Percentiles rank a stretch among this genome's conserved stretches.
Conservation (phyloP, 2,888 invertebrate genomes). For the Dyspetes luteomarginatus region DNA sequence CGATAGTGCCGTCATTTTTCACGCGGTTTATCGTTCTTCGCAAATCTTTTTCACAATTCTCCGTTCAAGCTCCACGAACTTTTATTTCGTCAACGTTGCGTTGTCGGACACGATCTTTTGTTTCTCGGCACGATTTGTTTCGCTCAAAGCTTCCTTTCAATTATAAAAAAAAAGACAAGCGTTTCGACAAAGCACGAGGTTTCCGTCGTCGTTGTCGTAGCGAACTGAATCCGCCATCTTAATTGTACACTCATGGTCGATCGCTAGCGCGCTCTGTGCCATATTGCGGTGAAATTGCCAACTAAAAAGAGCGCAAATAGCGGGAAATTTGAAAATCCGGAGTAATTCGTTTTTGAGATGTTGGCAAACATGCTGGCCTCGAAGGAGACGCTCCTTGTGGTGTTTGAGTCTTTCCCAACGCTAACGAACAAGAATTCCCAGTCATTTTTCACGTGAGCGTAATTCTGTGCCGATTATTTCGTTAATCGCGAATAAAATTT, state of each 20-base stretch:
- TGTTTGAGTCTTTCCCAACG: not conserved
- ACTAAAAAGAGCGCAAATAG: conserved; percentile 36
- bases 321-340: not conserved
- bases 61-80: conserved; percentile 3
- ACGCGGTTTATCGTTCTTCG: conserved; percentile 11
- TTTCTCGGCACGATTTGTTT: conserved; percentile 26
- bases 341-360: not conserved
- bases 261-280: conserved; percentile 10
- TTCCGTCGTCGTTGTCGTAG: conserved; percentile 36
- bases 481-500: not conserved
- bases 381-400: too few species aligned
- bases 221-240: conserved; percentile 51
- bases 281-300: not conserved
- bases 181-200: conserved; percentile 53
- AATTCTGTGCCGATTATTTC: not conserved
- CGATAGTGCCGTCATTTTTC: conserved; percentile 83
- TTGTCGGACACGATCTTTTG: not conserved
- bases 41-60: conserved; percentile 3
- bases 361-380: not conserved
- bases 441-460: not conserved
- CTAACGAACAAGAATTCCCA: not conserved
- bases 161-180: conserved; percentile 26
- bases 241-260: not conserved
- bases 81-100: not conserved
- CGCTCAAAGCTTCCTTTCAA: conserved; percentile 1